phyloP scores from a whole-genome alignment of 2,888 invertebrate species.

The Argynnis bischoffii region DNA sequence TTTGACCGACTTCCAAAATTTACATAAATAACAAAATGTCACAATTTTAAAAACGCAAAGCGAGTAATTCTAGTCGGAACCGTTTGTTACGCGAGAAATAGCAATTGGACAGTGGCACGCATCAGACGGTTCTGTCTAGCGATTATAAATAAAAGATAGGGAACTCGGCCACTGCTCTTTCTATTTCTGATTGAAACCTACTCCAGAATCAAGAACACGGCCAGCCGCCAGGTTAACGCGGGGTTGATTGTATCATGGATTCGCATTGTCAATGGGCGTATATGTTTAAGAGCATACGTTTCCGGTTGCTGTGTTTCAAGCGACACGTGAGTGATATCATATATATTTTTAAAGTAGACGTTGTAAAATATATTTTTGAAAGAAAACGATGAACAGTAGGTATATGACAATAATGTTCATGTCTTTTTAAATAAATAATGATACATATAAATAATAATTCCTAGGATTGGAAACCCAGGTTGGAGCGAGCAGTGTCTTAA shows the following conservation, averaged over 20 bases:
- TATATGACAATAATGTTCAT: no score
- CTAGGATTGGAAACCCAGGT: no score
- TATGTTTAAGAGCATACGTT: conserved; percentile 49
- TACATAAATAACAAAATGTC: conserved; percentile 40
- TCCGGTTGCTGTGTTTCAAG: conserved; percentile 41
- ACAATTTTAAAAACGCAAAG: conserved; percentile 50
- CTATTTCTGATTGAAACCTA: conserved; percentile 70
- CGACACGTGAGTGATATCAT: conserved; percentile 44
- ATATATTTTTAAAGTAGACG: neutral
- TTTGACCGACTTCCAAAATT: conserved; percentile 23
- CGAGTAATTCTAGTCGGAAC: conserved; percentile 53
- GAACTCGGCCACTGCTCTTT: conserved; percentile 69
- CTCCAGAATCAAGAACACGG: conserved; percentile 66
- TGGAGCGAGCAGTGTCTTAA: no score
- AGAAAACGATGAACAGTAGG: no score
- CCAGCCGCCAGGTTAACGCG: conserved; percentile 59
- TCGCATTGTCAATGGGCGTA: conserved; percentile 57
- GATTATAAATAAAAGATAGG: conserved; percentile 71
- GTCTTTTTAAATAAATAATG: no score
- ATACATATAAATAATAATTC: no score
- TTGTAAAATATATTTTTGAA: neutral
- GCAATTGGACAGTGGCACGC: conserved; percentile 59
- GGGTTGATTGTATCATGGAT: conserved; percentile 53
- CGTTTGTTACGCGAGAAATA: conserved; percentile 56
- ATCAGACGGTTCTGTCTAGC: conserved; percentile 54